Percentiles rank a stretch among this genome's conserved stretches.
phyloP scores from a whole-genome alignment of 2,113 vertebrate genomes.

The Nyctibius bracteatus region DNA sequence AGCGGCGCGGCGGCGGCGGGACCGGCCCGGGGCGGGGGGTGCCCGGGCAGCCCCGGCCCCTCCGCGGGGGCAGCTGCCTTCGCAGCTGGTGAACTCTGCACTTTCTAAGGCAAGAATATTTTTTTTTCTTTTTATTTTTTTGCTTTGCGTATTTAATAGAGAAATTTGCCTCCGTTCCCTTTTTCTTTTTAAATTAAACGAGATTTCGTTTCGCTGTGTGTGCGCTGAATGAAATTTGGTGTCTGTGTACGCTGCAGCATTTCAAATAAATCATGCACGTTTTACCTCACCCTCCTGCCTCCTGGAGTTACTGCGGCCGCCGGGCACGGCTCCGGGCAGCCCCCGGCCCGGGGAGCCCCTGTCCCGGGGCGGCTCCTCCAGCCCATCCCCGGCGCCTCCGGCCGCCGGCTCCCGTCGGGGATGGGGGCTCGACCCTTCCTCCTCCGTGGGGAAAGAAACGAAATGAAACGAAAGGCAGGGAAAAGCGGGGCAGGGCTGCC shows the following conservation, averaged over 20 bases:
- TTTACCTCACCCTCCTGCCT: constrained; percentile 78
- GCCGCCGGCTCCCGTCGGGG: not conserved
- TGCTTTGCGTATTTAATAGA: constrained; percentile 44
- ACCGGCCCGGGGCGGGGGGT: not conserved
- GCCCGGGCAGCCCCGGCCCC: not conserved
- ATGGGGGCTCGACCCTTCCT: not conserved
- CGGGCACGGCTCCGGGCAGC: not conserved
- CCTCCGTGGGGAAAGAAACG: not conserved
- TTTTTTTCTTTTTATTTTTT: not conserved
- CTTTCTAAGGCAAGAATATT: constrained; percentile 77
- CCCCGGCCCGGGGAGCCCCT: not conserved
- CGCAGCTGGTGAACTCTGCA: constrained; percentile 70
- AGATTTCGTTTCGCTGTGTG: constrained; percentile 79
- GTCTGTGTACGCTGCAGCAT: constrained; percentile 88
- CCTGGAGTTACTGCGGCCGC: not conserved
- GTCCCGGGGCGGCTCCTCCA: not conserved
- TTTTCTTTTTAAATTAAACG: constrained; percentile 27
- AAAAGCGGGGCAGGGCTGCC: too few species aligned
- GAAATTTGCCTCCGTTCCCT: not conserved
- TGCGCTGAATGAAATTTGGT: constrained; percentile 77
- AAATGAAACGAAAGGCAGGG: not conserved
- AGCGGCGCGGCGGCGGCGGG: constrained; percentile 28
- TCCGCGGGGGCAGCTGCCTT: not conserved
- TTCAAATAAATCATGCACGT: constrained; percentile 94
- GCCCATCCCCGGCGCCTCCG: not conserved